A percentile compares a stretch with the other conserved stretches of the same genome.
Conservation (phyloP, 2,888 invertebrate genomes). For the Tolmerus cingulatus region DNA sequence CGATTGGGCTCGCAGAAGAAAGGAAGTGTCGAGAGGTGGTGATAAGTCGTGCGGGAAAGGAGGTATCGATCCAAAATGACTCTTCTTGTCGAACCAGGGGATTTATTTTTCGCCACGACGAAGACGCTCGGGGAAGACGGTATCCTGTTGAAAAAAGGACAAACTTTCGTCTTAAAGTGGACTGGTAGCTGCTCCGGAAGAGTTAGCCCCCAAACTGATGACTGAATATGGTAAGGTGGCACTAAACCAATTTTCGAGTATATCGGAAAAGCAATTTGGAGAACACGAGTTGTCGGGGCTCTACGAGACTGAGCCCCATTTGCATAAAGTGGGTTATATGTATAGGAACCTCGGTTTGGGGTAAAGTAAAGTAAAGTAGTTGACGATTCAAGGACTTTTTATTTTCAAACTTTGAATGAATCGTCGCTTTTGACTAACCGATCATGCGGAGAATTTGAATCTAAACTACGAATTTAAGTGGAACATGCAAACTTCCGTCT, state of each 20-base stretch:
- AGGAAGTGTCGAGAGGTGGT: neutral
- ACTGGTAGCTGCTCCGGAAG: neutral
- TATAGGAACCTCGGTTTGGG: neutral
- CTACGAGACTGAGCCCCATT: neutral
- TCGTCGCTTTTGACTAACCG: neutral
- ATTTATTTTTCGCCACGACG: neutral
- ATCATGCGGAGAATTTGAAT: neutral
- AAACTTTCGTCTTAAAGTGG: neutral
- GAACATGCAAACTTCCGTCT: neutral
- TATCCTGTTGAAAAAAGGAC: neutral
- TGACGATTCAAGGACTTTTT: neutral
- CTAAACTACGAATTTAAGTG: neutral
- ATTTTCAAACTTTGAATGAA: neutral
- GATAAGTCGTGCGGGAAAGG: neutral
- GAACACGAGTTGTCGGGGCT: neutral
- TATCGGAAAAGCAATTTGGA: constrained; percentile 19
- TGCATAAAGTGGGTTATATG: neutral
- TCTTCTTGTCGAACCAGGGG: neutral
- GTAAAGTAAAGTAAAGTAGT: neutral
- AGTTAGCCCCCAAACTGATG: neutral
- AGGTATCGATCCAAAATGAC: constrained; percentile 2
- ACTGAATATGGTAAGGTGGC: neutral
- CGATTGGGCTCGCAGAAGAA: neutral
- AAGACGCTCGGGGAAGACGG: neutral
- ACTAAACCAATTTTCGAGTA: constrained; percentile 25